Base-by-base conservation (phyloP, 2,888 invertebrate genomes). In the Lathronympha strigana region DNA sequence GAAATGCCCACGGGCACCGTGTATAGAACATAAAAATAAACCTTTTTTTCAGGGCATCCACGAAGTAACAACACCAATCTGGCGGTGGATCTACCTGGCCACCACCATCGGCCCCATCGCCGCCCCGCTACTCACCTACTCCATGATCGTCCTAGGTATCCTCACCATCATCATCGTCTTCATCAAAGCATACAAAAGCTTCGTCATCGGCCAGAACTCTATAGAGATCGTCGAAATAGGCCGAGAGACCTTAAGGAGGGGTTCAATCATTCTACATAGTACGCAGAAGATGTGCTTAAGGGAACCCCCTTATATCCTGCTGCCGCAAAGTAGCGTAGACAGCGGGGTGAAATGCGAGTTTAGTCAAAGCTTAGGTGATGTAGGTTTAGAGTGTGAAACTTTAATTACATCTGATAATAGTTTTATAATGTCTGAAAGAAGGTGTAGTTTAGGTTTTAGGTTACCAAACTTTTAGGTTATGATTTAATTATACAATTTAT, bases 161-260 rank as follows among this genome's bases (percentile, higher is more conserved):
- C 86, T 94, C 51, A 92, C 94, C 23, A 90, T 97, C 21, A 87
- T 94, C 4, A 91, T 93, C 3, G 93, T 95, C 38, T 94, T 97
- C 78, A 90, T 96, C 13, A 94, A 94, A 77, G 94, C 95, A 0
- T 97, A 97, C 88, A 96, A 95, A 77, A 95, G 93, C 74, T 92
- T 95, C 49, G 94, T 96, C 0, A 94, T 96, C 67, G 93, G 95
- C 5, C 92, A 94, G 31, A 94, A 95, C 74, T 94, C 95, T 0
- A 90, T 95, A 36, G 96, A 96, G 80, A 95, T 96, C 25, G 93
- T 96, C 9, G 97, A 97, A 77, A 92, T 96, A 67, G 96, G 97
- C 0, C 93, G 95, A 73, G 94, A 94, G 57, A 95, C 95, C 0
- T 83, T 97, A 15, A 85, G 95, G 54, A 90, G 96, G 15, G 94